Conservation (phyloP, 1,140 invertebrate species). For the Pseudomyrmex gracilis region DNA sequence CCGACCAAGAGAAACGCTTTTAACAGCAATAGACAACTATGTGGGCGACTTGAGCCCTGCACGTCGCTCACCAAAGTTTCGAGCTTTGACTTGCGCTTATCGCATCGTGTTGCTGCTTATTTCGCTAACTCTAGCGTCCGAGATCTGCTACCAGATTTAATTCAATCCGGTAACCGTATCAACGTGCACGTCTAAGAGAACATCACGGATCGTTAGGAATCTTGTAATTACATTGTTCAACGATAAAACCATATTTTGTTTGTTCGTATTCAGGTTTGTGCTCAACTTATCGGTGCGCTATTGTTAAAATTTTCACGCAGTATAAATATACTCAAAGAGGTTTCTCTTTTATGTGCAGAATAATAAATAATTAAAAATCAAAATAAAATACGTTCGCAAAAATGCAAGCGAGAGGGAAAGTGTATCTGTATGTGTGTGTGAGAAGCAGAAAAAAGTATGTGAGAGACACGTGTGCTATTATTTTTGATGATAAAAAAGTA, state of each 20-base stretch:
- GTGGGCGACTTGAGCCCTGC: constrained; percentile 29
- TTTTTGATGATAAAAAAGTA: background rate
- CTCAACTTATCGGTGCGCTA: background rate
- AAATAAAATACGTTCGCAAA: background rate
- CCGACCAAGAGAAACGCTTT: constrained; percentile 30
- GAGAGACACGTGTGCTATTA: background rate
- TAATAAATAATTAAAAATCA: background rate
- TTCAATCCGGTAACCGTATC: constrained; percentile 41
- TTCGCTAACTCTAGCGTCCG: constrained; percentile 20
- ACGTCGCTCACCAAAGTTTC: constrained; percentile 29
- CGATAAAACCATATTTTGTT: constrained; percentile 10
- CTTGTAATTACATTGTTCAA: constrained; percentile 23
- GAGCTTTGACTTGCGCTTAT: constrained; percentile 30
- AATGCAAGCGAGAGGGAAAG: background rate
- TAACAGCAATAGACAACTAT: constrained; percentile 40
- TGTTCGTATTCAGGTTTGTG: background rate
- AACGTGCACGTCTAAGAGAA: constrained; percentile 25
- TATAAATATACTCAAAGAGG: background rate
- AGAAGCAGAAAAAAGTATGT: background rate
- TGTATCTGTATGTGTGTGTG: background rate
- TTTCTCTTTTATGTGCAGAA: background rate
- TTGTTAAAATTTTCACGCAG: background rate
- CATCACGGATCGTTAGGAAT: constrained; percentile 13
- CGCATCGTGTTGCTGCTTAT: constrained; percentile 20
- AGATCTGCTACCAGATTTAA: constrained; percentile 42